phyloP scores from a whole-genome alignment of 2,113 vertebrate genomes.

The Otis tarda region DNA sequence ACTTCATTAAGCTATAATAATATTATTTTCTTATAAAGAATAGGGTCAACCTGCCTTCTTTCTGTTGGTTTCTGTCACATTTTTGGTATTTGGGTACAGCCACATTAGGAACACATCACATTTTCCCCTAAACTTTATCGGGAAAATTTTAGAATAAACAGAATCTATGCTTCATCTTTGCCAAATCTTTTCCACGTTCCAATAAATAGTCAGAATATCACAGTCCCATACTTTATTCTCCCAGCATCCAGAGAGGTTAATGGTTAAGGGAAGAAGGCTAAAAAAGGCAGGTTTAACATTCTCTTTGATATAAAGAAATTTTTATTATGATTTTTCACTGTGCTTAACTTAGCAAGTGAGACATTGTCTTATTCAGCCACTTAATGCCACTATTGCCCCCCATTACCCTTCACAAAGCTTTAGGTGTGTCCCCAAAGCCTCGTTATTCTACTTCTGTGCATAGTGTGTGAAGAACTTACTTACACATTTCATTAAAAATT shows the following conservation, averaged over 20 bases:
- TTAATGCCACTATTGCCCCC: neutral
- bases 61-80: neutral
- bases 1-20: neutral
- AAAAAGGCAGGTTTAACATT: neutral
- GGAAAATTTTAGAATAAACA: neutral
- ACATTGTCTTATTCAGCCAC: neutral
- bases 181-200: neutral
- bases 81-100: neutral
- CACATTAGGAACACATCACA: neutral
- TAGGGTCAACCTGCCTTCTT: neutral
- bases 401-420: neutral
- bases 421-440: neutral
- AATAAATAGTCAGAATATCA: neutral
- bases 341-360: neutral
- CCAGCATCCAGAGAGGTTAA: neutral
- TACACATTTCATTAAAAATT: neutral
- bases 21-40: neutral
- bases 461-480: neutral
- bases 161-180: neutral
- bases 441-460: neutral
- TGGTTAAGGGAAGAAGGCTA: neutral
- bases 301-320: neutral
- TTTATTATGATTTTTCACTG: neutral
- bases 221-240: neutral
- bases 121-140: neutral